phyloP scores from a whole-genome alignment of 1,140 invertebrate genomes.

The Temnothorax longispinosus region DNA sequence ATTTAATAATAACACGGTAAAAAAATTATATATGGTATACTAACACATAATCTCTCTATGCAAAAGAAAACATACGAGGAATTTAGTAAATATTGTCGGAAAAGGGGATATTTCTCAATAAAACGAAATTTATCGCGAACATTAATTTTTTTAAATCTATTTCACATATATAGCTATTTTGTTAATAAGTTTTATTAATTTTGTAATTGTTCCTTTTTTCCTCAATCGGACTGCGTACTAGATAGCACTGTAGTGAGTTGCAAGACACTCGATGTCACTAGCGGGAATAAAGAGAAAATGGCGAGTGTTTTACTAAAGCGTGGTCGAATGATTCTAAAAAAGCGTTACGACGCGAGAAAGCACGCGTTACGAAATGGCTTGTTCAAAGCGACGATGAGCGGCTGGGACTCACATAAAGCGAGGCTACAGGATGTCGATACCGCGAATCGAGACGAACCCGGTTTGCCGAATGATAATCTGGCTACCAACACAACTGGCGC shows the following conservation, averaged over 20 bases:
- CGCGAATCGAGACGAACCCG: background rate
- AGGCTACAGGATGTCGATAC: background rate
- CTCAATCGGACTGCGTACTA: constrained; percentile 73
- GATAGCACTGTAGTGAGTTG: constrained; percentile 58
- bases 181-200: constrained; percentile 40
- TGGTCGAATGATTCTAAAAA: constrained; percentile 79
- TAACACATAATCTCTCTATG: constrained; percentile 17
- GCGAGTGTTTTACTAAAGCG: constrained; percentile 77
- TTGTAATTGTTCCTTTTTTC: constrained; percentile 62
- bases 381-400: constrained; percentile 2
- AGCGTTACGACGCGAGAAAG: constrained; percentile 69
- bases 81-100: constrained; percentile 12
- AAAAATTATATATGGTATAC: constrained; percentile 7
- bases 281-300: constrained; percentile 64
- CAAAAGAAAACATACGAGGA: background rate
- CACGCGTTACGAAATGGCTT: constrained; percentile 11
- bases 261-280: constrained; percentile 61
- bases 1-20: background rate
- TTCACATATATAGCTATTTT: constrained; percentile 1
- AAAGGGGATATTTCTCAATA: background rate
- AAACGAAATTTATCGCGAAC: background rate
- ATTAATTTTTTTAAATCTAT: background rate
- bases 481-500: too few species aligned
- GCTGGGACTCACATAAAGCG: background rate
- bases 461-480: background rate